Conservation (phyloP, 2,888 invertebrate genomes). For the Caenorhabditis imperialis region DNA sequence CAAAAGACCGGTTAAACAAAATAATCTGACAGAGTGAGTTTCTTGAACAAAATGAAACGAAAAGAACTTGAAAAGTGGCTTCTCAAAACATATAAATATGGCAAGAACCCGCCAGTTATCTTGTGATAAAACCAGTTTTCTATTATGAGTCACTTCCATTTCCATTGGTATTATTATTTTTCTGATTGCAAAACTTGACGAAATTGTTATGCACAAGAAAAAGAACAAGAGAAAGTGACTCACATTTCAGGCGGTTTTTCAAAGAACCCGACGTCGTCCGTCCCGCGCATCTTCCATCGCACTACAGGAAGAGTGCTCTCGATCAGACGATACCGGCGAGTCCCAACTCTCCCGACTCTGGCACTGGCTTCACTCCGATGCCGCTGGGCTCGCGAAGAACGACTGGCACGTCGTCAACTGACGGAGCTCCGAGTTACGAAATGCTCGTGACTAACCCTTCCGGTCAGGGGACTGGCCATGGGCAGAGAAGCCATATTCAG, state of each 20-base stretch:
- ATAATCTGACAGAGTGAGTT: constrained; percentile 41
- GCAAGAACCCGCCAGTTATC: too few species aligned
- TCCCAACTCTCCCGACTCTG: constrained; percentile 38
- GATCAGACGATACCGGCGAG: constrained; percentile 46
- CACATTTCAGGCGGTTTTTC: constrained; percentile 28
- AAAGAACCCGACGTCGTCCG: constrained; percentile 33
- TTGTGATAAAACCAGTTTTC: too few species aligned
- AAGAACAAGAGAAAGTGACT: too few species aligned
- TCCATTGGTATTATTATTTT: too few species aligned
- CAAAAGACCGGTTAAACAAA: constrained; percentile 38
- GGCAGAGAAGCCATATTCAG: constrained; percentile 18
- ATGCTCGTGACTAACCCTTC: constrained; percentile 12
- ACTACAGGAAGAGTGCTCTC: constrained; percentile 37
- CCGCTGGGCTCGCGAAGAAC: constrained; percentile 19
- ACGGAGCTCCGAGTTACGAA: constrained; percentile 28
- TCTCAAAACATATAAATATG: too few species aligned
- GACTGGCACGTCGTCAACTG: constrained; percentile 33
- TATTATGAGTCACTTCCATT: too few species aligned
- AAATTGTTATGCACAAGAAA: too few species aligned
- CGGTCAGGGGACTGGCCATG: constrained; percentile 19
- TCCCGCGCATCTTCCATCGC: constrained; percentile 28
- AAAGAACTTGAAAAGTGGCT: too few species aligned
- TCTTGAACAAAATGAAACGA: too few species aligned
- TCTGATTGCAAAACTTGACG: too few species aligned
- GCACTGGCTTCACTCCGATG: constrained; percentile 8